A percentile compares a stretch with the other conserved stretches of the same genome.
Evolutionary conservation across 2,888 invertebrate genomes (phyloP).

Genomic region (Halictus quadricinctus): DNA sequence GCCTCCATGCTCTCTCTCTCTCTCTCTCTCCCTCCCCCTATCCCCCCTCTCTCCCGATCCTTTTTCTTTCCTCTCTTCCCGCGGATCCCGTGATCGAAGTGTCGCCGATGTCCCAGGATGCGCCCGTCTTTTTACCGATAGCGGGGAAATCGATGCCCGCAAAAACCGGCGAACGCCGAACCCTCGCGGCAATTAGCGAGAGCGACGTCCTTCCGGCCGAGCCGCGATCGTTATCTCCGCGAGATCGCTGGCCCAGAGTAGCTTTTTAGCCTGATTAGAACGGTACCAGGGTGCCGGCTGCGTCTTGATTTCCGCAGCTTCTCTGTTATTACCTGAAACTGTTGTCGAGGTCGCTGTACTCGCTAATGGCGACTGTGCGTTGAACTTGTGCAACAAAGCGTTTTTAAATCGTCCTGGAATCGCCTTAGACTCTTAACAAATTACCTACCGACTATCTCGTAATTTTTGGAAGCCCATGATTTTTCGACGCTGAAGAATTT

Average conservation of each 20-base stretch:
- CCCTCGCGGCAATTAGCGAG: slow-evolving; percentile 28
- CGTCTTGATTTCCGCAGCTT: background rate
- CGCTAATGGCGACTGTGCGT: no score
- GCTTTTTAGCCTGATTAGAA: background rate
- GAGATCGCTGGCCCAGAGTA: background rate
- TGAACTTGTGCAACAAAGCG: background rate
- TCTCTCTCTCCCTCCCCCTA: background rate
- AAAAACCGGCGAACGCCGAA: slow-evolving; percentile 15
- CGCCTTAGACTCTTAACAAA: no score
- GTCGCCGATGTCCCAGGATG: slow-evolving; percentile 16
- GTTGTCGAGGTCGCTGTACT: no score
- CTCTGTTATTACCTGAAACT: background rate
- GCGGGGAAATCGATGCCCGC: slow-evolving; percentile 35
- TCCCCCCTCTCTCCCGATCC: background rate
- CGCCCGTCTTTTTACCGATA: slow-evolving; percentile 25
- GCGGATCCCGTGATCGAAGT: slow-evolving; percentile 8
- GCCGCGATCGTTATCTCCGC: slow-evolving; percentile 6
- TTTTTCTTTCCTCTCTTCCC: background rate
- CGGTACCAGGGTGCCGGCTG: background rate
- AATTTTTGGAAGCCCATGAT: no score
- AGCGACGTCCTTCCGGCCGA: slow-evolving; percentile 12
- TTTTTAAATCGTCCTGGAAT: background rate
- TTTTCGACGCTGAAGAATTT: no score
- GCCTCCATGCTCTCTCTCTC: background rate
- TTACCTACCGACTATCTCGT: no score